A percentile compares a stretch with the other conserved stretches of the same genome.
phyloP scores from a whole-genome alignment of 2,797 vertebrate genomes.

The Crocodylus rhombifer region DNA sequence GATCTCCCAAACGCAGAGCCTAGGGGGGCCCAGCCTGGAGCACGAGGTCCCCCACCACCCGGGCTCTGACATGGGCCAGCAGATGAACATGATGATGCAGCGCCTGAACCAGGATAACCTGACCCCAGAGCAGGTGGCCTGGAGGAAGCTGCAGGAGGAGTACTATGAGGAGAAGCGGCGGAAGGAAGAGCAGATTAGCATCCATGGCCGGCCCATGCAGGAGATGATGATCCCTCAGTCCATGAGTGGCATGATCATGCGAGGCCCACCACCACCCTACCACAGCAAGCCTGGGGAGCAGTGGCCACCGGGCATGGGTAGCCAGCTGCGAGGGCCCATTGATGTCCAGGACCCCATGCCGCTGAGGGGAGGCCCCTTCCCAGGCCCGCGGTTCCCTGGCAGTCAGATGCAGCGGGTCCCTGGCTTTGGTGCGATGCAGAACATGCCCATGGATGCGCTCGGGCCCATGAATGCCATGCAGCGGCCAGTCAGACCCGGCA shows the following conservation, averaged over 20 bases:
- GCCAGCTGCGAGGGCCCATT: constrained; percentile 87
- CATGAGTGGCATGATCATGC: constrained; percentile 87
- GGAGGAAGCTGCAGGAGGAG: constrained; percentile 97
- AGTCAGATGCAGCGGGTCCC: constrained; percentile 86
- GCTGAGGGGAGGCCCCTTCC: constrained; percentile 83
- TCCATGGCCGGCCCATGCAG: constrained; percentile 82
- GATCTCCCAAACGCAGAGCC: constrained; percentile 94
- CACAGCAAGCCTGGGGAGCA: constrained; percentile 96
- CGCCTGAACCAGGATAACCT: constrained; percentile 89
- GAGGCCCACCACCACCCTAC: constrained; percentile 96
- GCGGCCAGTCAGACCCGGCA: constrained; percentile 85
- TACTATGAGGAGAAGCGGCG: constrained; percentile 97
- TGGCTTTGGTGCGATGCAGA: constrained; percentile 86
- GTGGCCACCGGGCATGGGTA: constrained; percentile 81
- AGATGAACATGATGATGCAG: constrained; percentile 89
- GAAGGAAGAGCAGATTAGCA: constrained; percentile 89
- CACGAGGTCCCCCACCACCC: constrained; percentile 84
- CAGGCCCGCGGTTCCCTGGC: constrained; percentile 90
- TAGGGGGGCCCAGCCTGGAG: constrained; percentile 86
- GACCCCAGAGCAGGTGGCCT: constrained; percentile 95
- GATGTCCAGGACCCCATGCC: constrained; percentile 86
- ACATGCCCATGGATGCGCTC: constrained; percentile 88
- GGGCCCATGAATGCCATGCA: constrained; percentile 88
- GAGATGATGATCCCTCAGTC: constrained; percentile 82
- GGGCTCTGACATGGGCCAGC: constrained; percentile 89